These are phyloP conservation scores for Parazoanthus swiftii DNA, from an alignment of 92 coral and sea anemone genomes.

Conservation along the genomic window DNA sequence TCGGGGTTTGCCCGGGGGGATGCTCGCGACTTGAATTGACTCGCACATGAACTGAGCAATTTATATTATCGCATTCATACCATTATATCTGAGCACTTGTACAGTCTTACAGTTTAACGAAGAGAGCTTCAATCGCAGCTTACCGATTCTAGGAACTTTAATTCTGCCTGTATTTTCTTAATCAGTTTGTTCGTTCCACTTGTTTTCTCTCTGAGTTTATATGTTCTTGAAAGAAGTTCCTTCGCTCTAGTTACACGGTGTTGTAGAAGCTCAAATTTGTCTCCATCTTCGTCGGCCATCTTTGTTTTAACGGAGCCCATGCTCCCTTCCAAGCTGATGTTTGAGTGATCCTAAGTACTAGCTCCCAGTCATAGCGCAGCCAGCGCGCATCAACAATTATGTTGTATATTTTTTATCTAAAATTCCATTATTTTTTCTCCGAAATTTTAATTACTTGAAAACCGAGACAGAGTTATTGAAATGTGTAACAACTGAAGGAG, in stretches of 20 bases:
- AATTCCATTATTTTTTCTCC: neutral
- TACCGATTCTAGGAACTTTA: conserved; percentile 25
- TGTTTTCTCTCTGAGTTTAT: neutral
- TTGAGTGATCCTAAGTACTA: neutral
- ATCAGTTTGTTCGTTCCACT: conserved; percentile 4
- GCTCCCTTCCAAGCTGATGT: neutral
- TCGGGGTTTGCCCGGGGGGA: no score
- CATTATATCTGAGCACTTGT: no score
- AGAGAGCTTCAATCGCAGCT: neutral
- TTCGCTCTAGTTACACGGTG: conserved; percentile 17
- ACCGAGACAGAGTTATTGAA: neutral
- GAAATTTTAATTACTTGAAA: neutral
- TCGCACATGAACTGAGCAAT: no score
- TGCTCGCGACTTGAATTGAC: no score
- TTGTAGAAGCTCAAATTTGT: conserved; percentile 7
- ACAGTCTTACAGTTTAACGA: no score
- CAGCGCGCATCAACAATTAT: neutral
- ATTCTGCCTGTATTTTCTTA: conserved; percentile 31
- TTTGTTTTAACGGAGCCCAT: neutral
- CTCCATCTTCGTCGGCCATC: conserved; percentile 34
- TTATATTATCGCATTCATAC: no score
- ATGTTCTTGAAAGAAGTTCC: conserved; percentile 25
- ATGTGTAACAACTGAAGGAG: neutral
- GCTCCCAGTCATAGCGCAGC: neutral
- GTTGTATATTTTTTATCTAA: no score